These are phyloP conservation scores for Rhopalosiphum padi DNA, from an alignment of 1,140 invertebrate species.

Conservation along the genomic window DNA sequence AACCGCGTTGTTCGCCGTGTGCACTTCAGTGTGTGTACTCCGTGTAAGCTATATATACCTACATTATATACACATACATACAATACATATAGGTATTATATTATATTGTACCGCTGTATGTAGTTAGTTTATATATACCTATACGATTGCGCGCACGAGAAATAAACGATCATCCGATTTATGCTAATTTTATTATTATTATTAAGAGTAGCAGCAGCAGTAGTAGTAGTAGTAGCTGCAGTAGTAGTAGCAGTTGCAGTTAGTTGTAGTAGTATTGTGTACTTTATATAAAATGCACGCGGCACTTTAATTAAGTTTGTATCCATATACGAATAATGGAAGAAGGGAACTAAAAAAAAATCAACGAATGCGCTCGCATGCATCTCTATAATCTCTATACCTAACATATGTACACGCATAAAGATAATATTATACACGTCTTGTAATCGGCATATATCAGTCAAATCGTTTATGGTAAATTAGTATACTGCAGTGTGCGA, in stretches of 20 bases:
- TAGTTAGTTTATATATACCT: neutral
- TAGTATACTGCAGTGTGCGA: too few relatives aligned
- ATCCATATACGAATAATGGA: neutral
- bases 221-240: neutral
- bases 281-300: neutral
- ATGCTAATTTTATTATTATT: slow-evolving; percentile 22
- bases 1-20: neutral
- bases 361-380: neutral
- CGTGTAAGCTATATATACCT: too few relatives aligned
- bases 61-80: neutral
- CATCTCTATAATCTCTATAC: neutral
- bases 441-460: neutral
- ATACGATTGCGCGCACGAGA: neutral
- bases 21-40: neutral
- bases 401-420: neutral
- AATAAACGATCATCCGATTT: neutral
- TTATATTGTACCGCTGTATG: neutral
- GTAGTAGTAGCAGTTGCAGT: neutral
- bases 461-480: neutral
- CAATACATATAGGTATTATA: neutral
- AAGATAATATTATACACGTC: neutral
- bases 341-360: neutral
- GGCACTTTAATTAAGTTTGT: neutral
- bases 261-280: neutral
- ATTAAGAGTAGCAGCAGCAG: neutral